Evolutionary conservation across 1,140 invertebrate genomes (phyloP), one percentile per base, ranked within the genome.

Genomic region (Drosophila sp.): DNA sequence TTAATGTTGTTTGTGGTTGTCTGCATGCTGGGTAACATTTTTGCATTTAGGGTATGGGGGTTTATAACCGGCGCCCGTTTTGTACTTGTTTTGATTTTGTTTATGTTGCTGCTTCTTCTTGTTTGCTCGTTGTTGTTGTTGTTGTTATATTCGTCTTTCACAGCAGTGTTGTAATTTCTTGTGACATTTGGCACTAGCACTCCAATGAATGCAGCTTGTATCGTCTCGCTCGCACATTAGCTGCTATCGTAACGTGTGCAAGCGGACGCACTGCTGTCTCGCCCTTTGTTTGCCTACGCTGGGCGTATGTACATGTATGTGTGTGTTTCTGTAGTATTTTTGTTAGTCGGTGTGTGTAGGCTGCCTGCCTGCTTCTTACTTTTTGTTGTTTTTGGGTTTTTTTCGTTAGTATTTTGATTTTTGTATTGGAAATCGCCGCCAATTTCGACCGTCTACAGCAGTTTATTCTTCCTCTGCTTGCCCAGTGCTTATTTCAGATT

Each of bases 121-220:
- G 34, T 18, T 58, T 27, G 18, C 21, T 48, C 27, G 41, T 74
- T 63, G 51, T 74, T 64, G 58, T 62, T 70, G 62, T 46, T 78
- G 70, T 78, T 79, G 63, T 67, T 40, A 32, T 50, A 62, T 58
- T 45, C 58, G 71, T 79, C 76, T 76, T 78, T 67, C 67, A 78
- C 51, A 59, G 69, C 81, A 86, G 81, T 86, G 81, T 81, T 86
- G 81, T 86, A 86, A 86, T 86, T 86, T 86, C 81, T 73, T 83
- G 71, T 84, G 80, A 87, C 81, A 86, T 86, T 87, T 86, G 78
- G 78, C 81, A 83, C 80, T 83, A 59, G 54, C 59, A 74, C 64
- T 64, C 50, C 62, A 72, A 65, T 72, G 27, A 56, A 58, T 51
- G 58, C 53, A 32, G 58, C 21, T 25, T 29, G 27, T n/a, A 25